Percentiles rank a stretch among this genome's conserved stretches.
Evolutionary conservation across 2,797 vertebrate species (phyloP).

Genomic region (Propithecus deckenii): DNA sequence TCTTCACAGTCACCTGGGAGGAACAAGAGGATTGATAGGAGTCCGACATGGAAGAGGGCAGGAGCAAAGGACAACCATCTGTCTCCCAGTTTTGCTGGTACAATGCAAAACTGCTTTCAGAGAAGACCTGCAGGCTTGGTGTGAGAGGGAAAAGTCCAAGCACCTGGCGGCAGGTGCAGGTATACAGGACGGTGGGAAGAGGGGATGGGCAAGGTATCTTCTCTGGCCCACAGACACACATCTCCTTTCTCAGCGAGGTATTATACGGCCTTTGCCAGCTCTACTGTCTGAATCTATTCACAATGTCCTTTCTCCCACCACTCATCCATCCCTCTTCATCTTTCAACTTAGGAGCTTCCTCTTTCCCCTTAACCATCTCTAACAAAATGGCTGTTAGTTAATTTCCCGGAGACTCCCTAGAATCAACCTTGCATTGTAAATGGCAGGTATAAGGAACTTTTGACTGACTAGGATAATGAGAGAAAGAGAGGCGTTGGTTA

Average conservation of each 20-base stretch:
- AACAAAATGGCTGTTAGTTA: background rate
- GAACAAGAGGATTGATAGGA: background rate
- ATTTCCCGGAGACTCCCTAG: background rate
- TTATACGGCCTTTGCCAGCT: too few species aligned
- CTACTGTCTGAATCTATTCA: background rate
- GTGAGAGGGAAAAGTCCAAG: background rate
- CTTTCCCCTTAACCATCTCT: background rate
- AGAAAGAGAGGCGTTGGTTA: background rate
- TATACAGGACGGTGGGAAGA: too few species aligned
- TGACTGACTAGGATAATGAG: slow-evolving; percentile 46
- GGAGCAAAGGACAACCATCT: background rate
- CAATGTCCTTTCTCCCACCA: background rate
- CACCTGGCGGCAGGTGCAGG: background rate
- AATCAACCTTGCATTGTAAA: background rate
- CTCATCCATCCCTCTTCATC: background rate
- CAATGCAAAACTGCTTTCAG: background rate
- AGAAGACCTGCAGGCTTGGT: background rate
- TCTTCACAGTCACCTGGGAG: background rate
- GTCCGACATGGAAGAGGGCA: background rate
- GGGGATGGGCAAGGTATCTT: background rate
- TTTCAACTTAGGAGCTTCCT: background rate
- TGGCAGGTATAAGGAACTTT: background rate
- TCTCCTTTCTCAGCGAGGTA: background rate
- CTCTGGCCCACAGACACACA: background rate
- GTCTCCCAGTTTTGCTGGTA: background rate